Conservation (phyloP, 2,888 invertebrate genomes). For the Adelognathus sp. region DNA sequence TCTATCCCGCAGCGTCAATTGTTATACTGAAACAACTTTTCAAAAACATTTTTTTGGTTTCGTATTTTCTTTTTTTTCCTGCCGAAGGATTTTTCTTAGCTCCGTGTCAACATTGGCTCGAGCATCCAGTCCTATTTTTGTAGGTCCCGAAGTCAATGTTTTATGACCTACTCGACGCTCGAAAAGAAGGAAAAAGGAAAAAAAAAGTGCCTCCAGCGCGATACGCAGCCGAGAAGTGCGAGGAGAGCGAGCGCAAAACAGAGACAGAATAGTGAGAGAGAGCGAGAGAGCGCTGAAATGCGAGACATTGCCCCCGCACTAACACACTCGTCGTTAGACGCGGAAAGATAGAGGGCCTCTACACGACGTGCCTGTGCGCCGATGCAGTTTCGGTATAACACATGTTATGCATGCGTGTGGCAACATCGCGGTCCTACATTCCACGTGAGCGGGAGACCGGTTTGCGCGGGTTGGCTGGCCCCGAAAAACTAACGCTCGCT, state of each 20-base stretch:
- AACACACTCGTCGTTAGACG: slow-evolving; percentile 20
- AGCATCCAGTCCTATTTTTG: background rate
- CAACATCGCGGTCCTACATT: slow-evolving; percentile 65
- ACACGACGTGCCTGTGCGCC: background rate
- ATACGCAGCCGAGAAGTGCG: background rate
- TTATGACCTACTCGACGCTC: background rate
- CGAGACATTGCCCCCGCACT: slow-evolving; percentile 10
- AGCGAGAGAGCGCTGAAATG: slow-evolving; percentile 6
- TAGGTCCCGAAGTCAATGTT: background rate
- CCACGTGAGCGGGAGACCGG: slow-evolving; percentile 60
- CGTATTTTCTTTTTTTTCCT: background rate
- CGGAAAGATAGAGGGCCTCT: slow-evolving; percentile 14
- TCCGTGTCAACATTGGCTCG: background rate
- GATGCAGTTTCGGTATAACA: slow-evolving; percentile 54
- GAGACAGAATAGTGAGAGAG: too few species aligned
- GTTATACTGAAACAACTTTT: background rate
- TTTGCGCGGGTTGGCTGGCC: slow-evolving; percentile 56
- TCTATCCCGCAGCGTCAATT: too few species aligned
- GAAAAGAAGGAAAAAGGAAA: background rate
- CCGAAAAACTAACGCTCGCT: slow-evolving; percentile 52
- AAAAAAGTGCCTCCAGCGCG: background rate
- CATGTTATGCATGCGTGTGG: slow-evolving; percentile 64
- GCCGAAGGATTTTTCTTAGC: background rate
- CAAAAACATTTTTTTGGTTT: background rate
- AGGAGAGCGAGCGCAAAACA: background rate